Percentiles rank a stretch among this genome's conserved stretches.
Evolutionary conservation across 2,888 invertebrate genomes (phyloP).

Genomic region (Onthophagus sagittarius): DNA sequence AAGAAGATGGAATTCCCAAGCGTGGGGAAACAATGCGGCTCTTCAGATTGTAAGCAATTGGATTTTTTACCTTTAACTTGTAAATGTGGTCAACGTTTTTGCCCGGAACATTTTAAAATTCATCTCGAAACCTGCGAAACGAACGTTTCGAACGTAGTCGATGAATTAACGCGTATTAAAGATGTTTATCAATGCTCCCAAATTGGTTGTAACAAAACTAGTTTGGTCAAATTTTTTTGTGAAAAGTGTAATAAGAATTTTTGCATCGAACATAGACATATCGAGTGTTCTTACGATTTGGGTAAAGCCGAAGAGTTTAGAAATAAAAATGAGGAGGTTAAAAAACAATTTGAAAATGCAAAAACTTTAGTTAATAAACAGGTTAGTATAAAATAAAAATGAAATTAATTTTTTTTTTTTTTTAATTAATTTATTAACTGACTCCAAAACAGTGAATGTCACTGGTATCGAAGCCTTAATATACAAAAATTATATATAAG

Average conservation of each 20-base stretch:
- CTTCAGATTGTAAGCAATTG: conserved; percentile 59
- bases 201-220: conserved; percentile 57
- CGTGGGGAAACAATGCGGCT: conserved; percentile 63
- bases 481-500: too few relatives aligned
- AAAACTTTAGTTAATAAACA: conserved; percentile 61
- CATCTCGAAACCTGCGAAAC: conserved; percentile 54
- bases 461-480: too few relatives aligned
- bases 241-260: conserved; percentile 63
- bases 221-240: conserved; percentile 63
- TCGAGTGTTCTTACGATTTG: conserved; percentile 46
- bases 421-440: background rate
- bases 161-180: conserved; percentile 33
- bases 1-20: conserved; percentile 67
- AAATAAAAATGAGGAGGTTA: conserved; percentile 58
- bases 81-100: conserved; percentile 61
- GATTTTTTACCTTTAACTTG: conserved; percentile 72
- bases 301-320: conserved; percentile 54
- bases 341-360: conserved; percentile 59
- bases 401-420: background rate
- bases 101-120: conserved; percentile 62
- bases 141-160: conserved; percentile 34
- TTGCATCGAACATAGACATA: conserved; percentile 64
- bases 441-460: too few relatives aligned
- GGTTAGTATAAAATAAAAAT: conserved; percentile 42
- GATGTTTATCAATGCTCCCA: conserved; percentile 55